Conservation (phyloP, 2,797 vertebrate species). For the Channallabes apus region DNA sequence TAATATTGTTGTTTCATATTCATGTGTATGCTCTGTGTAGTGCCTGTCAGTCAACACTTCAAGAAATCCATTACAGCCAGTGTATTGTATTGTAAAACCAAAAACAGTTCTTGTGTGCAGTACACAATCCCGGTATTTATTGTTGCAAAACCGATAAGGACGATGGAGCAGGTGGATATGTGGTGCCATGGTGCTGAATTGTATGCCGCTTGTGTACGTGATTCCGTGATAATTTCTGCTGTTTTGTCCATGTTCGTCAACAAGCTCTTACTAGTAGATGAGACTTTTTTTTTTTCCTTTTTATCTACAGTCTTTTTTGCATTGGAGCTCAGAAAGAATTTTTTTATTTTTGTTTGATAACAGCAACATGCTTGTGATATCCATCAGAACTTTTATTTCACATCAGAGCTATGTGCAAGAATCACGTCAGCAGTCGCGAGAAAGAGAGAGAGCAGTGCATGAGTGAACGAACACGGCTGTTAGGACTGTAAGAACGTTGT, state of each 20-base stretch:
- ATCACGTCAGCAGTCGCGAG: background rate
- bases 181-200: conserved; percentile 32
- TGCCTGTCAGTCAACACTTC: background rate
- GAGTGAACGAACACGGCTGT: conserved; percentile 24
- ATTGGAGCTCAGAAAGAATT: background rate
- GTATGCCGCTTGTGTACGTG: conserved; percentile 44
- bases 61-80: background rate
- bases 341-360: background rate
- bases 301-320: background rate
- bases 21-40: background rate
- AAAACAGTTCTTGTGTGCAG: background rate
- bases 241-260: conserved; percentile 18
- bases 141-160: background rate
- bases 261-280: background rate
- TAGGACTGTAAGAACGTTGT: conserved; percentile 11
- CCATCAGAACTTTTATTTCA: conserved; percentile 10
- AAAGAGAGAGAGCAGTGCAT: background rate
- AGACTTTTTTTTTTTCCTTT: background rate
- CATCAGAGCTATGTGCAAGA: background rate
- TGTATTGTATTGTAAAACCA: background rate
- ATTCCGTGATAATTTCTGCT: conserved; percentile 42
- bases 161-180: conserved; percentile 1
- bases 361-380: background rate
- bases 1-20: background rate
- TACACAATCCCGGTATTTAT: background rate